These are phyloP conservation scores for Syngnathus scovelli DNA, from an alignment of 2,113 vertebrate species.

Conservation along the genomic window DNA sequence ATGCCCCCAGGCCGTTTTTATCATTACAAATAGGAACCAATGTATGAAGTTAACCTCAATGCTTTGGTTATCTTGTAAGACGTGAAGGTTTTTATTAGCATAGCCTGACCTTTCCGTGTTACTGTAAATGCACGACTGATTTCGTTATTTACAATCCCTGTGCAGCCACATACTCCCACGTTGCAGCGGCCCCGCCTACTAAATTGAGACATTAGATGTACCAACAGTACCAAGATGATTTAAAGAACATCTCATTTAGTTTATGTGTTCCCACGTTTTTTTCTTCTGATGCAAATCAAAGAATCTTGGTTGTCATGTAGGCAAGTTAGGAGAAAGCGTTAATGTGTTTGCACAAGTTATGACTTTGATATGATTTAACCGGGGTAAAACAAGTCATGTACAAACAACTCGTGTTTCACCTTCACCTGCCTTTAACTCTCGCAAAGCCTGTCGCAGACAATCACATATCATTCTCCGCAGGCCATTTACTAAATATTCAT, in stretches of 20 bases:
- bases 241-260: slow-evolving; percentile 33
- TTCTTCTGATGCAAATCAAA: slow-evolving; percentile 2
- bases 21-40: slow-evolving; percentile 10
- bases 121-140: background rate
- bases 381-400: background rate
- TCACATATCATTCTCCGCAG: slow-evolving; percentile 1
- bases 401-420: background rate
- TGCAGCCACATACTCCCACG: background rate
- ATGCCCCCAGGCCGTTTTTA: background rate
- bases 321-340: background rate
- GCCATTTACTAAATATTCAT: background rate
- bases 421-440: slow-evolving; percentile 1
- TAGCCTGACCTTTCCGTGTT: slow-evolving; percentile 24
- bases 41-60: slow-evolving; percentile 15
- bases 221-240: slow-evolving; percentile 44
- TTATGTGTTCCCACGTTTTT: slow-evolving; percentile 26
- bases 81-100: slow-evolving; percentile 11
- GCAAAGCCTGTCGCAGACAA: background rate
- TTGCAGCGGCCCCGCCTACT: slow-evolving; percentile 6
- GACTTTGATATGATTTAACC: slow-evolving; percentile 6
- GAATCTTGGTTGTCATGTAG: slow-evolving; percentile 12
- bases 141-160: slow-evolving; percentile 10
- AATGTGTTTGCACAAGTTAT: background rate
- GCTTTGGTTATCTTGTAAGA: slow-evolving; percentile 8
- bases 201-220: slow-evolving; percentile 30